A percentile compares a stretch with the other conserved stretches of the same genome.
Evolutionary conservation across 2,113 vertebrate species (phyloP).

Genomic region (Brachypodius melanocephalos): DNA sequence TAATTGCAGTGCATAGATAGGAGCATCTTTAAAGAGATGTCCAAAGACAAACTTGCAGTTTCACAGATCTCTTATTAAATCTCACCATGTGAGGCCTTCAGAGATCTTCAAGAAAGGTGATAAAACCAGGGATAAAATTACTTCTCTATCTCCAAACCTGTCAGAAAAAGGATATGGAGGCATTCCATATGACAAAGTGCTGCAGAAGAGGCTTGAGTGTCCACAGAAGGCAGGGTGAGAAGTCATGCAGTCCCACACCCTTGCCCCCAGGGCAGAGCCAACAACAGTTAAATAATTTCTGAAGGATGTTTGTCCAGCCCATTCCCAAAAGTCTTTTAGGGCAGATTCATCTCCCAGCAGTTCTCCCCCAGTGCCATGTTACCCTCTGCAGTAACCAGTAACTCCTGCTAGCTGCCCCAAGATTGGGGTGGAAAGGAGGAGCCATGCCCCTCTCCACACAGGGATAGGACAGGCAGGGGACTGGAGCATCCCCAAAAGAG

Average conservation of each 20-base stretch:
- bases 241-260: not conserved
- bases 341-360: not conserved
- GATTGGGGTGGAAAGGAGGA: not conserved
- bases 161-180: not conserved
- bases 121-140: not conserved
- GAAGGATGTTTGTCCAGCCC: not conserved
- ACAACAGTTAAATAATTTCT: not conserved
- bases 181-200: not conserved
- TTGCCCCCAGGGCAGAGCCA: not conserved
- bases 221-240: not conserved
- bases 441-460: fast-evolving
- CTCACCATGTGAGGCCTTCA: conserved; percentile 4
- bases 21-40: not conserved
- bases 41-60: conserved; percentile 9
- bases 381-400: not conserved
- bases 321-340: not conserved
- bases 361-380: not conserved
- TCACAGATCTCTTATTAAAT: conserved; percentile 46
- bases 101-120: conserved; percentile 7
- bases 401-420: not conserved
- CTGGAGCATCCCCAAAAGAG: not conserved
- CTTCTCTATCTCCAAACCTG: not conserved
- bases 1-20: not conserved
- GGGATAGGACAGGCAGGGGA: not conserved
- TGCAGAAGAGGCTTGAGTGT: not conserved